Evolutionary conservation across 2,113 vertebrate species (phyloP).

Genomic region (Eulemur macaco): DNA sequence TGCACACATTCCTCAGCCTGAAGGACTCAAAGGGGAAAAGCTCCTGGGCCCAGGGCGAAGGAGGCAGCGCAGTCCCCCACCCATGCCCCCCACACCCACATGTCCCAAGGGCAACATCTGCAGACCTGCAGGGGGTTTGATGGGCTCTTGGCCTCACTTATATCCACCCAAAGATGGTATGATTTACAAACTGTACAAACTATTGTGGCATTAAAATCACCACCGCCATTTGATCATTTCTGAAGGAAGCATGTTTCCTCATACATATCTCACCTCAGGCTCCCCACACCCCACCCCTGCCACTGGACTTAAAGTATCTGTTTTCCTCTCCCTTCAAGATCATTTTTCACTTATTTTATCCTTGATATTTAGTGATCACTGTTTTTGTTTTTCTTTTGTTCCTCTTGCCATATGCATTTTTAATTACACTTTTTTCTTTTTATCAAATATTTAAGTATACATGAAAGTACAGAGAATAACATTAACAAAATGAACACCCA

Average conservation of each 20-base stretch:
- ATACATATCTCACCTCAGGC: not conserved
- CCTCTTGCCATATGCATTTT: not conserved
- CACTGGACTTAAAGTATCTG: not conserved
- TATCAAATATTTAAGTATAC: constrained; percentile 16
- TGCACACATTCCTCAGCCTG: not conserved
- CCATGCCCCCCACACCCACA: accelerated
- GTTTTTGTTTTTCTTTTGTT: not conserved
- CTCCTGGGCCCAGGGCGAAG: not conserved
- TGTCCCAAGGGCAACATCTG: not conserved
- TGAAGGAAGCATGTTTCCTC: not conserved
- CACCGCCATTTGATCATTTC: not conserved
- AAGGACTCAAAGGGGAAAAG: not conserved
- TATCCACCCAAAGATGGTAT: not conserved
- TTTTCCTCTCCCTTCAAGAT: not conserved
- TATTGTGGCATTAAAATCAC: not conserved
- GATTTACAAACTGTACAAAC: not conserved
- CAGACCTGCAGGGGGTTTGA: not conserved
- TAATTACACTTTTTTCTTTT: constrained; percentile 21
- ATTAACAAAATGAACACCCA: constrained; percentile 3
- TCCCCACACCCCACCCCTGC: not conserved
- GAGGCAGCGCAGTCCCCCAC: accelerated
- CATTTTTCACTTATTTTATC: not conserved
- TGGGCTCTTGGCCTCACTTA: not conserved
- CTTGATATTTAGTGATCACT: not conserved
- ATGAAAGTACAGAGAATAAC: constrained; percentile 12